Evolutionary conservation across 2,888 invertebrate species (phyloP).

Genomic region (Drosophila robusta): DNA sequence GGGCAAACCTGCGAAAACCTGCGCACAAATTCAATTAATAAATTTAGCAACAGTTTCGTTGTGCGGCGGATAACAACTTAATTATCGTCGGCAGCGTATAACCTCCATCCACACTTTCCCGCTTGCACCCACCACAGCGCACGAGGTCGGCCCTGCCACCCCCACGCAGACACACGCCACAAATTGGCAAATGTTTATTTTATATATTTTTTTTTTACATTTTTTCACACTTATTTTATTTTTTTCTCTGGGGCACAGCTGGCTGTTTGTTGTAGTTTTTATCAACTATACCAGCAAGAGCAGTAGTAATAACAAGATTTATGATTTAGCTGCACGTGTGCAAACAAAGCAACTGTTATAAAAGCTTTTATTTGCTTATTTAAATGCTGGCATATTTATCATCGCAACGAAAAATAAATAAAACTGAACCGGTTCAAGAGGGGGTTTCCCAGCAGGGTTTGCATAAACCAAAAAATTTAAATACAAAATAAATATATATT

Average conservation of each 20-base stretch:
- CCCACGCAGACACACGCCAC: slow-evolving; percentile 13
- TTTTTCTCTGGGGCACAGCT: slow-evolving; percentile 33
- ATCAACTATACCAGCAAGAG: slow-evolving; percentile 26
- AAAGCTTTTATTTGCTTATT: slow-evolving; percentile 7
- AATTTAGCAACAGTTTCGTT: slow-evolving; percentile 53
- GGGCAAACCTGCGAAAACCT: slow-evolving; percentile 25
- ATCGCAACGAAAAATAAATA: background rate
- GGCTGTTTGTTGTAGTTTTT: slow-evolving; percentile 27
- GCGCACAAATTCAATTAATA: slow-evolving; percentile 64
- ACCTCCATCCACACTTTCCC: background rate
- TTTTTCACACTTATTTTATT: slow-evolving; percentile 13
- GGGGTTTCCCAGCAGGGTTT: background rate
- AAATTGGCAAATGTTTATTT: slow-evolving; percentile 46
- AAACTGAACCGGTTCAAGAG: slow-evolving; percentile 4
- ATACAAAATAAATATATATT: background rate
- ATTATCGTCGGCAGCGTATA: slow-evolving; percentile 49
- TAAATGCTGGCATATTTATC: background rate
- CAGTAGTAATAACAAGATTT: slow-evolving; percentile 13
- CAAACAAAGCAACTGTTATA: slow-evolving; percentile 50
- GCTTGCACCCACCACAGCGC: background rate
- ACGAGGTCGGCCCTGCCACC: background rate
- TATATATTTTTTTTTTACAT: background rate
- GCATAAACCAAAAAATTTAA: too few species aligned
- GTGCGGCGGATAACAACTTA: slow-evolving; percentile 61
- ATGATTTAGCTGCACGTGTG: slow-evolving; percentile 66